These are phyloP conservation scores for Drosophila varians DNA, from an alignment of 1,140 invertebrate species.

Conservation along the genomic window DNA sequence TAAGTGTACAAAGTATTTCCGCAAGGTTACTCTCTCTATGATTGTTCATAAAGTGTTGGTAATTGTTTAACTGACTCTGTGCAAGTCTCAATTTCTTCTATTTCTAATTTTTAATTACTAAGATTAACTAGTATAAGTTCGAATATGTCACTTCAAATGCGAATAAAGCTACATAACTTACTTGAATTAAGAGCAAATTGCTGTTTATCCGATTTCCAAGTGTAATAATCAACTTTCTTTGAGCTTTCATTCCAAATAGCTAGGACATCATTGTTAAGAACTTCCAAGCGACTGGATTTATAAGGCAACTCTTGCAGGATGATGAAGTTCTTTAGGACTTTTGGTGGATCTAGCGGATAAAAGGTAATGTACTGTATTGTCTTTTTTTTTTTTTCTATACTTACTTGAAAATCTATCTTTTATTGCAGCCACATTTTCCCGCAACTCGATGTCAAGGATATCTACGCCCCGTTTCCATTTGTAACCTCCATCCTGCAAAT, in stretches of 20 bases:
- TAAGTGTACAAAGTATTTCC: background rate
- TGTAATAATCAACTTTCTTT: constrained; percentile 6
- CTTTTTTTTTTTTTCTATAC: background rate
- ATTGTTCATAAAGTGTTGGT: background rate
- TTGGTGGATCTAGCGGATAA: constrained; percentile 24
- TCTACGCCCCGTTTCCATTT: constrained; percentile 42
- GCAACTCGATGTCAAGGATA: constrained; percentile 17
- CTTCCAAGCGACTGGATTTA: constrained; percentile 17
- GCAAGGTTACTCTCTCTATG: background rate
- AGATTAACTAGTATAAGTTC: constrained; percentile 34
- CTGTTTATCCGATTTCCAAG: constrained; percentile 31
- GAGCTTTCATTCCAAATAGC: constrained; percentile 15
- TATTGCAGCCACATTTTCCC: constrained; percentile 46
- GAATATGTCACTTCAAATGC: constrained; percentile 42
- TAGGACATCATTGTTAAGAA: constrained; percentile 24
- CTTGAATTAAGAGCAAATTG: constrained; percentile 44
- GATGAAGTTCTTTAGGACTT: constrained; percentile 46
- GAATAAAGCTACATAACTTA: constrained; percentile 72
- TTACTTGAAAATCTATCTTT: constrained; percentile 49
- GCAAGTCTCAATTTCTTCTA: background rate
- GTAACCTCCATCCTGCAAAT: background rate
- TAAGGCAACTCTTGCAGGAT: constrained; percentile 50
- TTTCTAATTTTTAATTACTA: constrained; percentile 1
- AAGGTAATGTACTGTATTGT: background rate
- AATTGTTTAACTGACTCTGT: constrained; percentile 1